Conservation (phyloP, 35 echinoderm and acorn worm species). For the Hemicentrotus pulcherrimus region DNA sequence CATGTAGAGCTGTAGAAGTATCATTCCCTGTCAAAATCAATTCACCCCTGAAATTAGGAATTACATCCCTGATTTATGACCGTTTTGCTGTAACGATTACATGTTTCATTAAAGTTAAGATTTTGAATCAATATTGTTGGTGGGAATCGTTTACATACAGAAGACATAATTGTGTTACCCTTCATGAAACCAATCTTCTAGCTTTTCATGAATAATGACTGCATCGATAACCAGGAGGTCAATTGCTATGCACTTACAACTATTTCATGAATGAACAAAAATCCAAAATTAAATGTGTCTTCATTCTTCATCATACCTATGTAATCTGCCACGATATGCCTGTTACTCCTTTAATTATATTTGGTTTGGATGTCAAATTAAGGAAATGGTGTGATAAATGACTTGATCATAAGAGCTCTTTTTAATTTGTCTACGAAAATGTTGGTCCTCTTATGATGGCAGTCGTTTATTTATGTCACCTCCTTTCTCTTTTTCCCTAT, state of each 20-base stretch:
- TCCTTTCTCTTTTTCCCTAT: background rate
- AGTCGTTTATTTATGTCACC: background rate
- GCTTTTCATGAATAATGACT: background rate
- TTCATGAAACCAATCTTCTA: background rate
- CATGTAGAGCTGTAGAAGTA: background rate
- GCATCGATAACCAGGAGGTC: background rate
- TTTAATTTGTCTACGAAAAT: background rate
- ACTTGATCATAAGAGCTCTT: background rate
- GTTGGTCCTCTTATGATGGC: background rate
- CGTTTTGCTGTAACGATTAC: background rate
- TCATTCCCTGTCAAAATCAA: background rate
- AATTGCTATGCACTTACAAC: background rate
- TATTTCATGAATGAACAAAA: background rate
- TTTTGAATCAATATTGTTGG: background rate
- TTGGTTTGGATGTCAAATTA: background rate
- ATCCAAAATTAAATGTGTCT: background rate
- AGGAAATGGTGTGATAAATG: background rate
- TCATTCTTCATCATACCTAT: background rate
- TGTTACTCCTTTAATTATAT: background rate
- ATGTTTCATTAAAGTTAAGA: background rate
- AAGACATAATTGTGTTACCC: background rate
- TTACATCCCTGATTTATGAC: background rate
- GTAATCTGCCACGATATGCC: background rate
- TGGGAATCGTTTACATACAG: background rate
- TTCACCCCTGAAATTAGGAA: background rate